Base-by-base conservation (phyloP, 64 coral and sea anemone species). In the Dendrophyllia cribrosa region DNA sequence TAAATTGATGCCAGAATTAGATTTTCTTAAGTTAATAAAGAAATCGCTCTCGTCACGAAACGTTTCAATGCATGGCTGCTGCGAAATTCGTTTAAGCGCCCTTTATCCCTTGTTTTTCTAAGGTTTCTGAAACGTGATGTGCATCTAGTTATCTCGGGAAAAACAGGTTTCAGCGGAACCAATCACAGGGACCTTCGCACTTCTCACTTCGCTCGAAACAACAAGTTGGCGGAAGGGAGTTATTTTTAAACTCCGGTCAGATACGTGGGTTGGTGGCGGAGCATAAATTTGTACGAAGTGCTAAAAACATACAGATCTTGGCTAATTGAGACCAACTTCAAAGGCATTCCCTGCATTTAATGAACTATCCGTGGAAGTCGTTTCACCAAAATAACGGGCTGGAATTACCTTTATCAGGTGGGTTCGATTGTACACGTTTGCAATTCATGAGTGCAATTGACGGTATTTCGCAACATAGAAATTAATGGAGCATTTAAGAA, bases 1-100 rank as follows among this genome's bases (percentile, higher is more conserved):
- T 47, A 48, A 84, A 84, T 68, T 50, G 60, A 62, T 17, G 45
- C 20, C 45, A 51, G 67, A 84, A 84, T 84, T 84, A 84, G 62
- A 84, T 84, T 67, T 84, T 84, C 24, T 59, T 34, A n/a, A 67
- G 62, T 84, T 10, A 68, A 47, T 66, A 84, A 84, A 65, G 45
- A 84, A 47, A 49, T 12, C 16, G 43, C 4, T 4, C 61, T 63
- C 50, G 80, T 24, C 17, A 65, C 9, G 43, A 51, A 8, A 21
- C 19, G 43, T 65, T 68, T 68, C 4, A 43, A 60, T 44, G 19
- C 20, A 67, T 5, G 17, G 61, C 17, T 67, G 20, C 43, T 34
- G 77, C 7, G 46, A 84, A 84, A 49, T 84, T 47, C 43, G 45
- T 45, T 46, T 63, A 8, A 61, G 53, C 24, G 25, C 25, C 3